Evolutionary conservation across 2,888 invertebrate genomes (phyloP).

Genomic region (Parapristionchus giblindavisi): DNA sequence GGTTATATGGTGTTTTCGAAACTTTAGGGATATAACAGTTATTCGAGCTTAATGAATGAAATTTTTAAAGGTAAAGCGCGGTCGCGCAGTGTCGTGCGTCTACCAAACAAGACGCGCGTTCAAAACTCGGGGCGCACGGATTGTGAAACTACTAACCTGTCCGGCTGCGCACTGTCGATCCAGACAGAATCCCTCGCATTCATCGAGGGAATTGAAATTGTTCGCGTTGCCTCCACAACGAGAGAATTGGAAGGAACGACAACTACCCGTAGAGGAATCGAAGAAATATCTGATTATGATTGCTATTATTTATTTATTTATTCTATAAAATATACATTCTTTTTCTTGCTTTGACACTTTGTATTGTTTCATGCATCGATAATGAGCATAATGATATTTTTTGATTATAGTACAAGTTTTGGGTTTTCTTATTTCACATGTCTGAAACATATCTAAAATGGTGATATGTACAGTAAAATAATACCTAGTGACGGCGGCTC

Average conservation of each 20-base stretch:
- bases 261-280: constrained; percentile 51
- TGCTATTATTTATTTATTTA: too few relatives aligned
- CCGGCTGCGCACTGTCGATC: constrained; percentile 64
- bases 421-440: too few relatives aligned
- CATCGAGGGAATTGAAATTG: constrained; percentile 67
- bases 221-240: constrained; percentile 69
- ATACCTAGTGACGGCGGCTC: constrained; percentile 48
- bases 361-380: too few relatives aligned
- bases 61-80: neutral
- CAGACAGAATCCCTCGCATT: constrained; percentile 69
- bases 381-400: too few relatives aligned
- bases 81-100: neutral
- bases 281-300: constrained; percentile 49
- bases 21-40: neutral
- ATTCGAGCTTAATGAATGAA: neutral
- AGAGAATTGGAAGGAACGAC: constrained; percentile 57
- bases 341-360: too few relatives aligned
- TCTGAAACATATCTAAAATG: too few relatives aligned
- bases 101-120: neutral
- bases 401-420: too few relatives aligned
- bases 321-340: too few relatives aligned
- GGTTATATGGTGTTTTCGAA: neutral
- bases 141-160: constrained; percentile 39
- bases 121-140: neutral
- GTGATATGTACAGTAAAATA: too few relatives aligned